A percentile compares a stretch with the other conserved stretches of the same genome.
These are phyloP conservation scores for Tenthredo notha DNA, from an alignment of 2,888 invertebrate genomes.

Conservation along the genomic window DNA sequence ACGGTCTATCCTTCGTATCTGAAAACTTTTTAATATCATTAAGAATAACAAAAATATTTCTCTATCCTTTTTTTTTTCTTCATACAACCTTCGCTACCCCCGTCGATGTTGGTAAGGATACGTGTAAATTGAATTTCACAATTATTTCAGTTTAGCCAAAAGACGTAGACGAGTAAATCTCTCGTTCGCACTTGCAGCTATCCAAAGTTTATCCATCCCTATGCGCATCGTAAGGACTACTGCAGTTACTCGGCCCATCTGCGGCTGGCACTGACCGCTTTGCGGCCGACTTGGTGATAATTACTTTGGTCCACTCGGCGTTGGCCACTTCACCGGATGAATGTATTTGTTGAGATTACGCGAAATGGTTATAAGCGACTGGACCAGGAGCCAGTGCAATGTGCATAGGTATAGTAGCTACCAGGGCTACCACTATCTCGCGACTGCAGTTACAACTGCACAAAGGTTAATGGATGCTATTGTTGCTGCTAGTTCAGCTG, in stretches of 20 bases:
- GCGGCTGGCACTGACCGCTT: constrained; percentile 31
- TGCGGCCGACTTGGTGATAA: constrained; percentile 47
- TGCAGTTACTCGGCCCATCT: neutral
- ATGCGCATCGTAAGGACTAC: constrained; percentile 14
- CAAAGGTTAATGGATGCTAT: constrained; percentile 78
- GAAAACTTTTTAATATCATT: neutral
- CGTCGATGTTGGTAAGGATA: neutral
- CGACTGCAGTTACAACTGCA: constrained; percentile 77
- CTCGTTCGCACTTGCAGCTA: neutral
- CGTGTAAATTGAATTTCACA: neutral
- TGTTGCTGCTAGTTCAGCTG: constrained; percentile 74
- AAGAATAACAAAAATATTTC: neutral
- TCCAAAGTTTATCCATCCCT: constrained; percentile 13
- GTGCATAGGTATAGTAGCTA: constrained; percentile 9
- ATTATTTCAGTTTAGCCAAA: neutral
- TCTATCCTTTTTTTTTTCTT: neutral
- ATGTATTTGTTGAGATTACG: constrained; percentile 77
- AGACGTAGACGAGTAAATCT: neutral
- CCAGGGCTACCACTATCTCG: constrained; percentile 70
- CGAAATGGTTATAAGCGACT: constrained; percentile 75
- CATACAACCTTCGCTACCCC: neutral
- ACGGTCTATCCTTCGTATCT: neutral
- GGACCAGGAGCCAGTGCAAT: constrained; percentile 50
- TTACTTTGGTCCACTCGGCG: constrained; percentile 61
- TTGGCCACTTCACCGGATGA: constrained; percentile 68